Percentiles rank a stretch among this genome's conserved stretches.
Conservation (phyloP, 2,797 vertebrate genomes). For the Limosa lapponica region DNA sequence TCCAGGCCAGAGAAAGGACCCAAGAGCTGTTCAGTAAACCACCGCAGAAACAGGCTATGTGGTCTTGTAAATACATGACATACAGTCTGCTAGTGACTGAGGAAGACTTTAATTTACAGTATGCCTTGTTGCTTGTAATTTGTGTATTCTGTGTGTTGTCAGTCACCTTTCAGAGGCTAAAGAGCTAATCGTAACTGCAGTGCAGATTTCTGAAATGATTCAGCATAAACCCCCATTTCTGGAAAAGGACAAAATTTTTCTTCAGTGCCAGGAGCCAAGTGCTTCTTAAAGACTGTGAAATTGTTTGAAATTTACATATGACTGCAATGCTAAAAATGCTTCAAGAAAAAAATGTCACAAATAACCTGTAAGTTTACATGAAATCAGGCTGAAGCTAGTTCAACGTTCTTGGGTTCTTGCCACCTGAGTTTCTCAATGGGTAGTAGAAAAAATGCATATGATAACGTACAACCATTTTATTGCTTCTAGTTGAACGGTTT, state of each 20-base stretch:
- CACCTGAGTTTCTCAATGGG: not conserved
- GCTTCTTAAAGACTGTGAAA: not conserved
- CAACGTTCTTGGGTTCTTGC: not conserved
- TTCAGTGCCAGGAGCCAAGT: not conserved
- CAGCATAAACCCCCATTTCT: not conserved
- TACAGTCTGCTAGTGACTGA: not conserved
- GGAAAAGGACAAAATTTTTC: not conserved
- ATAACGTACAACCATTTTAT: not conserved
- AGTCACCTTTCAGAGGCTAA: not conserved
- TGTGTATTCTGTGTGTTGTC: not conserved
- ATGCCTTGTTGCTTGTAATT: not conserved
- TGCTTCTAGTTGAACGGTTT: not conserved
- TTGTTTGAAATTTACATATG: not conserved
- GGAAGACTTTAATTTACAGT: not conserved
- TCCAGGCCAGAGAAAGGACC: not conserved
- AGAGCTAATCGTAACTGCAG: not conserved
- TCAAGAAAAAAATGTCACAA: not conserved
- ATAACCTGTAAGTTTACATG: not conserved
- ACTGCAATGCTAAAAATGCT: not conserved
- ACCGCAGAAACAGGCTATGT: not conserved
- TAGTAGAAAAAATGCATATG: not conserved
- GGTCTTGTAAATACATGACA: not conserved
- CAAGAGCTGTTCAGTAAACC: not conserved
- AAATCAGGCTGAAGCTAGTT: not conserved
- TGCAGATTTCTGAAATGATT: not conserved